Base-by-base conservation (phyloP, 2,888 invertebrate species). In the Oscheius sp. region DNA sequence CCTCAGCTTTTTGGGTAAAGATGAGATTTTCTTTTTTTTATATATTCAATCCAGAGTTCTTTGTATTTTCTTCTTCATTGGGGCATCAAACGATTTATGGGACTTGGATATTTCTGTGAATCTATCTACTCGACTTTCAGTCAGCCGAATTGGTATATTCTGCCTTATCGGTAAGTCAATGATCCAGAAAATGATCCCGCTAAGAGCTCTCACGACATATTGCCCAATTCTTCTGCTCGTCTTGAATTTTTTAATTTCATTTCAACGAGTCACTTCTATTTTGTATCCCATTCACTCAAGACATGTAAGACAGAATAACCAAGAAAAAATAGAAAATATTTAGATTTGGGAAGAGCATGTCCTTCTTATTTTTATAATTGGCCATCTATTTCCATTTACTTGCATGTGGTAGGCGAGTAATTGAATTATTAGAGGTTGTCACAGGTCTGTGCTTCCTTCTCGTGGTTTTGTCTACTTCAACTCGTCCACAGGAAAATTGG, bases 191-290 rank as follows among this genome's bases (percentile, higher is more conserved):
- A 21, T 13, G 49, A 21, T n/a, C n/a, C n/a, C n/a, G n/a, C n/a
- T n/a, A n/a, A 49, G 66, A 27, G 52, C 74, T 70, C 2, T 75
- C 69, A 64, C 78, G 21, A 73, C 73, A 0, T 78, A 78, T 25
- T 78, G 78, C 56, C 78, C 78, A 12, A 76, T 78, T 45, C 64
- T 73, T 2, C 73, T 78, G 56, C 55, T 78, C 16, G 68, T 76
- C 0, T 66, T 76, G 46, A 73, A 78, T 64, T 52, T 61, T 6
- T 18, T 78, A 1, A 78, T 78, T 9, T 76, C 78, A 13, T 56
- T 72, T 16, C 78, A 78, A 53, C 61, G 78, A 58, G 73, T 78
- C 5, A 59, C 61, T 2, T 61, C 75, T 7, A 76, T 78, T 13
- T 61, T 61, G 7, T 59, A 45, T 6, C 78, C 78, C 2, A 66